Percentiles rank a stretch among this genome's conserved stretches.
Conservation (phyloP, 2,113 vertebrate genomes). For the Aegotheles bennettii region DNA sequence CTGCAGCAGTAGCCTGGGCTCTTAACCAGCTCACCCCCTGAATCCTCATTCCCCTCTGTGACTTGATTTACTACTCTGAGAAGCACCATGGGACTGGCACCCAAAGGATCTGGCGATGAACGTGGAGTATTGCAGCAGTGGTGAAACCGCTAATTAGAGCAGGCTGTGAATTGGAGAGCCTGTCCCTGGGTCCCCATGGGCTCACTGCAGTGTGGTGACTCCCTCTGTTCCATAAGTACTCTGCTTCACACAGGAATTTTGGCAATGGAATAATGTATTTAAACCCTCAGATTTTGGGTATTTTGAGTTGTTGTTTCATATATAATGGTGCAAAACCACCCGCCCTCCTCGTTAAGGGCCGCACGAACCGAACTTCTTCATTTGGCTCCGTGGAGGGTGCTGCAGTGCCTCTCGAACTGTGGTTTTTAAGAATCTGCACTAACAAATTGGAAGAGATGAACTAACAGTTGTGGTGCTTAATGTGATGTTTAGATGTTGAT, state of each 20-base stretch:
- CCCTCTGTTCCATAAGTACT: not conserved
- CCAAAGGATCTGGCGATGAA: not conserved
- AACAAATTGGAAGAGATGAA: not conserved
- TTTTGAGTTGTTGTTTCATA: not conserved
- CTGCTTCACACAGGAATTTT: not conserved
- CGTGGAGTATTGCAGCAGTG: not conserved
- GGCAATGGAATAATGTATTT: not conserved
- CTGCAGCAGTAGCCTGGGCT: not conserved
- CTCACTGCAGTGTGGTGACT: not conserved
- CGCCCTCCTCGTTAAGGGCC: not conserved
- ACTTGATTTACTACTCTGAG: not conserved
- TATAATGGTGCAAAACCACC: not conserved
- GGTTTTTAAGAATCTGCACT: not conserved
- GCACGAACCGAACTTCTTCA: not conserved
- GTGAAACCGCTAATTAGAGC: not conserved
- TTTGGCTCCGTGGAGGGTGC: not conserved
- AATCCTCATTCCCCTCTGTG: not conserved
- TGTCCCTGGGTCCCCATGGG: not conserved
- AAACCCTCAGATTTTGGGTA: too few species aligned
- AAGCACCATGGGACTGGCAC: not conserved
- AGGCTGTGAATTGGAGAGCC: not conserved
- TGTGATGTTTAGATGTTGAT: not conserved
- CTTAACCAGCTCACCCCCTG: not conserved
- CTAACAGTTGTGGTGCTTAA: not conserved
- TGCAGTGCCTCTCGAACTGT: not conserved